These are phyloP conservation scores for Ptychadena robeensis DNA, from an alignment of 2,797 vertebrate species.

Conservation along the genomic window DNA sequence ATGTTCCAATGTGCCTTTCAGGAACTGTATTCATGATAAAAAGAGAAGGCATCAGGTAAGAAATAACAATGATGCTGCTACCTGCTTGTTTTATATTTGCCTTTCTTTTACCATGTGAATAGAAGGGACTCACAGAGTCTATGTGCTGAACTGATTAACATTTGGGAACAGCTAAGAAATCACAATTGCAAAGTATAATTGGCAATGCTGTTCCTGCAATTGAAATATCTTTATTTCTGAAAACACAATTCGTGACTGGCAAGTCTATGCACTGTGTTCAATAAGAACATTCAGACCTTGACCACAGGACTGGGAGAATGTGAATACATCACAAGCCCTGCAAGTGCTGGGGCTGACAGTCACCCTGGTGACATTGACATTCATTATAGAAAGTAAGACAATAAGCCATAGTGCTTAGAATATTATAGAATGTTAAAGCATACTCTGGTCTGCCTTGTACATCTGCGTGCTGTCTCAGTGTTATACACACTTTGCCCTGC, in stretches of 20 bases:
- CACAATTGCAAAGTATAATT: constrained; percentile 7
- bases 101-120: constrained; percentile 53
- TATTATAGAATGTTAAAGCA: not conserved
- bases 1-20: constrained; percentile 65
- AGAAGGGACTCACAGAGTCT: not conserved
- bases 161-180: not conserved
- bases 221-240: constrained; percentile 22
- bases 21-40: constrained; percentile 65
- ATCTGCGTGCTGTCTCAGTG: not conserved
- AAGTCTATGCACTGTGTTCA: constrained; percentile 16
- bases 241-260: constrained; percentile 11
- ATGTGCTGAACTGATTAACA: constrained; percentile 13
- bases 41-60: constrained; percentile 73
- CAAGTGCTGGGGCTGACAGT: not conserved
- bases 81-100: constrained; percentile 27
- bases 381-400: not conserved
- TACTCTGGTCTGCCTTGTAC: not conserved
- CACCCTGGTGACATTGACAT: not conserved
- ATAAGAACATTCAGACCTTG: constrained; percentile 19
- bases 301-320: constrained; percentile 5
- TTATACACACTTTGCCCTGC: not conserved
- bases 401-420: not conserved
- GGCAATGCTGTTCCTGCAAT: not conserved
- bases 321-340: constrained; percentile 21
- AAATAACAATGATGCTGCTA: constrained; percentile 57